phyloP scores from a whole-genome alignment of 2,888 invertebrate genomes.

The Aspidiotus destructor region DNA sequence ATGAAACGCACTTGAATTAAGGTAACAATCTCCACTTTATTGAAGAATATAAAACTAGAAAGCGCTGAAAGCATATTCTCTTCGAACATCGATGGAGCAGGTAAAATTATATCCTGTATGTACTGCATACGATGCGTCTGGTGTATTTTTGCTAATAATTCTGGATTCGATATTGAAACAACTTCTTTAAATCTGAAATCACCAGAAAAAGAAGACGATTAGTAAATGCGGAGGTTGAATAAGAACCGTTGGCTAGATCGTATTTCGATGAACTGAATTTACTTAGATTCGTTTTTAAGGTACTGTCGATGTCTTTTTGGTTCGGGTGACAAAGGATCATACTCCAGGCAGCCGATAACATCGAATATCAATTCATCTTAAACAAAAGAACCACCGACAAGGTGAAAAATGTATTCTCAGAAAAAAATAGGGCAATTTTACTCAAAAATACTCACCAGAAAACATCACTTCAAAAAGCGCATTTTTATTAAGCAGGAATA shows the following conservation, averaged over 20 bases:
- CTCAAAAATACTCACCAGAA: conserved; percentile 48
- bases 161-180: conserved; percentile 88
- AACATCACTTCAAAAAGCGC: conserved; percentile 96
- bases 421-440: conserved; percentile 31
- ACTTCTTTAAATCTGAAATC: conserved; percentile 66
- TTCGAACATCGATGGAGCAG: conserved; percentile 97
- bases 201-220: neutral
- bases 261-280: conserved; percentile 34
- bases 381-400: conserved; percentile 34
- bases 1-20: conserved; percentile 56
- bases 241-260: neutral
- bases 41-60: conserved; percentile 98
- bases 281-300: conserved; percentile 74
- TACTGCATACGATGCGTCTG: conserved; percentile 99
- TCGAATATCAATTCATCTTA: conserved; percentile 85
- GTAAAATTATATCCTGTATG: conserved; percentile 96
- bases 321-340: conserved; percentile 78
- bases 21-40: conserved; percentile 98
- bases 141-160: conserved; percentile 95
- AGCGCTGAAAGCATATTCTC: conserved; percentile 96
- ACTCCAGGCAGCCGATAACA: conserved; percentile 96
- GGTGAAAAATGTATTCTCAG: neutral
- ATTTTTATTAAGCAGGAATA: conserved; percentile 96
- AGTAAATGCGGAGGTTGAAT: neutral
- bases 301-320: conserved; percentile 94